phyloP scores from a whole-genome alignment of 2,797 vertebrate genomes.

The Betta splendens region DNA sequence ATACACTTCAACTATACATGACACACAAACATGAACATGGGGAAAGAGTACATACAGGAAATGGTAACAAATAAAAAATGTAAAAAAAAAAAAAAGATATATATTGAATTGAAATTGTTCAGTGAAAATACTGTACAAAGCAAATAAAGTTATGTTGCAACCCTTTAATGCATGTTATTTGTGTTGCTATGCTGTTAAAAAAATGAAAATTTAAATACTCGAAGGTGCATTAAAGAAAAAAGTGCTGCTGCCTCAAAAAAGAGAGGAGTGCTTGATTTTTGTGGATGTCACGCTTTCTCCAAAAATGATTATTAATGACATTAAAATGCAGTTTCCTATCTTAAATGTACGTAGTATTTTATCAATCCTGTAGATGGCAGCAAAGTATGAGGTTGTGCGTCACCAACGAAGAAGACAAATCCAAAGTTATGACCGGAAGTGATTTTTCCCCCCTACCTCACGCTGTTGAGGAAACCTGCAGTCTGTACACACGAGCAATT shows the following conservation, averaged over 20 bases:
- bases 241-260: too few species aligned
- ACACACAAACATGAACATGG: slow-evolving; percentile 83
- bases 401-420: slow-evolving; percentile 30
- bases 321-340: neutral
- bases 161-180: slow-evolving; percentile 42
- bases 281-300: too few species aligned
- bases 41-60: slow-evolving; percentile 72
- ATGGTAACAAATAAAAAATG: slow-evolving; percentile 75
- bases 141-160: slow-evolving; percentile 79
- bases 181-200: too few species aligned
- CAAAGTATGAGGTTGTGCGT: neutral
- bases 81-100: slow-evolving; percentile 79
- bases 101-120: slow-evolving; percentile 80
- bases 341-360: neutral
- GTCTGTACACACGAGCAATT: slow-evolving; percentile 19
- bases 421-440: slow-evolving; percentile 70
- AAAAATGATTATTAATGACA: neutral
- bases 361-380: slow-evolving; percentile 14
- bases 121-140: slow-evolving; percentile 87
- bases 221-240: too few species aligned
- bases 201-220: too few species aligned
- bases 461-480: slow-evolving; percentile 52
- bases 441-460: slow-evolving; percentile 34
- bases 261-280: too few species aligned
- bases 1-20: slow-evolving; percentile 84